phyloP scores from a whole-genome alignment of 1,140 invertebrate genomes.

The Habropoda laboriosa region DNA sequence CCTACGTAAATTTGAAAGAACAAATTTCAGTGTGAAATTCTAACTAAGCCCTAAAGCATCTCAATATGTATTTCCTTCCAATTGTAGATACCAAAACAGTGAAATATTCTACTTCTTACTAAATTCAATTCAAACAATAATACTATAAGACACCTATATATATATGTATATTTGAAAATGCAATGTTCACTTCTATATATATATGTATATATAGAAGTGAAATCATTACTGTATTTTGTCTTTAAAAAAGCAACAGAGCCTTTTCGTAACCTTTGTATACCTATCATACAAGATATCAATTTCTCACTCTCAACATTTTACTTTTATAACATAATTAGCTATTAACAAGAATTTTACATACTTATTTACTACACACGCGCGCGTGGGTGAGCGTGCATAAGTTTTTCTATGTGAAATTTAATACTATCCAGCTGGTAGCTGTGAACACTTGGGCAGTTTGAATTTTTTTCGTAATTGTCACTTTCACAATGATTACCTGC shows the following conservation, averaged over 20 bases:
- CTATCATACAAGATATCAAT: slow-evolving; percentile 49
- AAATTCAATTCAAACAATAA: not conserved
- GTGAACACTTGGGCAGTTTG: slow-evolving; percentile 80
- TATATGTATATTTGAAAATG: not conserved
- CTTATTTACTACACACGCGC: slow-evolving; percentile 33
- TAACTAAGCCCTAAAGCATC: not conserved
- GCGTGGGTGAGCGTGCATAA: slow-evolving; percentile 28
- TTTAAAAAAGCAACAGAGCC: slow-evolving; percentile 5
- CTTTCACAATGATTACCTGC: slow-evolving; percentile 50
- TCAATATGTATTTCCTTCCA: not conserved
- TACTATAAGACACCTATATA: not conserved
- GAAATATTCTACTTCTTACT: not conserved
- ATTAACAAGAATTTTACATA: slow-evolving; percentile 60
- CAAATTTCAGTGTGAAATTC: not conserved
- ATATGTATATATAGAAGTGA: slow-evolving; percentile 19
- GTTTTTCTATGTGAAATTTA: slow-evolving; percentile 63
- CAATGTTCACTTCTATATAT: not conserved
- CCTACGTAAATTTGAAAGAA: not conserved
- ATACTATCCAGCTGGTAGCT: slow-evolving; percentile 67
- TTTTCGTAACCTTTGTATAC: slow-evolving; percentile 13
- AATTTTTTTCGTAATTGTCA: slow-evolving; percentile 62
- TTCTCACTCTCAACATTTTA: slow-evolving; percentile 49
- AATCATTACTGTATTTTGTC: not conserved
- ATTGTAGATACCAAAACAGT: not conserved
- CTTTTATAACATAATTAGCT: slow-evolving; percentile 53